Evolutionary conservation across 2,113 vertebrate genomes (phyloP).

Genomic region (Steatornis caripensis): DNA sequence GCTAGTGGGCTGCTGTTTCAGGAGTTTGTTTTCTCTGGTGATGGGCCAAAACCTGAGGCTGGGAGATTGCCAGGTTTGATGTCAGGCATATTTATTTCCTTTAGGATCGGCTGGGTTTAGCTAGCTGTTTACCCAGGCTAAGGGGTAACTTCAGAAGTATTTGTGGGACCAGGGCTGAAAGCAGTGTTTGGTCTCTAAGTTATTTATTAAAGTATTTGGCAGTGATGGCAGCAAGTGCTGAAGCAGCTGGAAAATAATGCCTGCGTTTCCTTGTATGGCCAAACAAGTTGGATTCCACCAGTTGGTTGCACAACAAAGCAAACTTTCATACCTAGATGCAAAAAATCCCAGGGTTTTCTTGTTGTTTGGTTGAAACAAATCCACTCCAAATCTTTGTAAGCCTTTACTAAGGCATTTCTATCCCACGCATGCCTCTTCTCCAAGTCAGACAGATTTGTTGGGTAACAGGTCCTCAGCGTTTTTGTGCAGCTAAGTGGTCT

Average conservation of each 20-base stretch:
- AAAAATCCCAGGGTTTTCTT: background rate
- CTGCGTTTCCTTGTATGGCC: background rate
- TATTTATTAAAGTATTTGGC: constrained; percentile 12
- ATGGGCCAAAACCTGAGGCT: constrained; percentile 25
- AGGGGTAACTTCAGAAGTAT: constrained; percentile 4
- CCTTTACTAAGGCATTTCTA: background rate
- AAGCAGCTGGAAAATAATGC: background rate
- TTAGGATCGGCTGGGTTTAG: background rate
- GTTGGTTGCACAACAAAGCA: background rate
- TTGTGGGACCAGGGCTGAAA: background rate
- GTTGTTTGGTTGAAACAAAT: background rate
- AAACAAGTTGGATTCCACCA: background rate
- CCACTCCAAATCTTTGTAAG: background rate
- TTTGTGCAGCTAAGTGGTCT: background rate
- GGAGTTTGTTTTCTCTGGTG: constrained; percentile 37
- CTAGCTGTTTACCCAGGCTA: background rate
- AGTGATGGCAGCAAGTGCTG: background rate
- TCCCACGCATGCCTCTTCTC: background rate
- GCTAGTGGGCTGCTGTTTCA: background rate
- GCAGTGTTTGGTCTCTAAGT: background rate
- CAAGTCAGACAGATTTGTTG: background rate
- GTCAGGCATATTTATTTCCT: constrained; percentile 35
- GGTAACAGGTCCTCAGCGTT: background rate
- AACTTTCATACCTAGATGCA: background rate
- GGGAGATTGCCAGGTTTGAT: constrained; percentile 10